Evolutionary conservation across 2,888 invertebrate genomes (phyloP).

Genomic region (Diploptera punctata): DNA sequence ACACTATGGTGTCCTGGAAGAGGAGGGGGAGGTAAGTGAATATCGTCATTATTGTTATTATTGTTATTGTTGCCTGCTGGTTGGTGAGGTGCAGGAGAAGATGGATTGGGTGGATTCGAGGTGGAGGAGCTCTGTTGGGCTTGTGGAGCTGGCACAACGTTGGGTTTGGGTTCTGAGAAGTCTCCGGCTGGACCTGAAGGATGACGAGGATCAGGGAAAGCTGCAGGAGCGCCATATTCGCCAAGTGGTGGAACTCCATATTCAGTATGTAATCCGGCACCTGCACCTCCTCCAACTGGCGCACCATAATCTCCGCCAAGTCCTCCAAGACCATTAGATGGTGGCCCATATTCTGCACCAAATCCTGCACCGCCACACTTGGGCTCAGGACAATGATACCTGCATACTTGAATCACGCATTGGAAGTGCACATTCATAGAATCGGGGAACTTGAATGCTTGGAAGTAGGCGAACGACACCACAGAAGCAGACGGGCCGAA

Average conservation of each 20-base stretch:
- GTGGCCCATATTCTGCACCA: slow-evolving; percentile 70
- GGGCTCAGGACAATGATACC: slow-evolving; percentile 92
- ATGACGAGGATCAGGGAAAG: slow-evolving; percentile 86
- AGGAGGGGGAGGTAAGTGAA: slow-evolving; percentile 81
- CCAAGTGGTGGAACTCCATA: slow-evolving; percentile 67
- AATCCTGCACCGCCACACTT: slow-evolving; percentile 73
- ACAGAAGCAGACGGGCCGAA: slow-evolving; percentile 94
- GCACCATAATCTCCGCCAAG: slow-evolving; percentile 16
- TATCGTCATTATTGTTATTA: slow-evolving; percentile 58
- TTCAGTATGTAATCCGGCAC: slow-evolving; percentile 64
- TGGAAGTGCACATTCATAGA: slow-evolving; percentile 98
- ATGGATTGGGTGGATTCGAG: slow-evolving; percentile 66
- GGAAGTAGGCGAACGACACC: slow-evolving; percentile 94
- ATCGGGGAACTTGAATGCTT: slow-evolving; percentile 96
- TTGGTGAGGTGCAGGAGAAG: slow-evolving; percentile 62
- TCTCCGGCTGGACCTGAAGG: slow-evolving; percentile 84
- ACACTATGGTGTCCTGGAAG: slow-evolving; percentile 79
- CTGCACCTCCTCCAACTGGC: slow-evolving; percentile 32
- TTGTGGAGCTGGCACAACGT: slow-evolving; percentile 82
- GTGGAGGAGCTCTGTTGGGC: slow-evolving; percentile 69
- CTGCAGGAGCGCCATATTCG: slow-evolving; percentile 53
- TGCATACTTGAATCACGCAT: slow-evolving; percentile 93
- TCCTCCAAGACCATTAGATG: slow-evolving; percentile 63
- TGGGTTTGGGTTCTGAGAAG: slow-evolving; percentile 82
- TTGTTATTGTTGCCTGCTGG: slow-evolving; percentile 48